Percentiles rank a stretch among this genome's conserved stretches.
phyloP scores from a whole-genome alignment of 2,113 vertebrate genomes.

The Podilymbus podiceps region DNA sequence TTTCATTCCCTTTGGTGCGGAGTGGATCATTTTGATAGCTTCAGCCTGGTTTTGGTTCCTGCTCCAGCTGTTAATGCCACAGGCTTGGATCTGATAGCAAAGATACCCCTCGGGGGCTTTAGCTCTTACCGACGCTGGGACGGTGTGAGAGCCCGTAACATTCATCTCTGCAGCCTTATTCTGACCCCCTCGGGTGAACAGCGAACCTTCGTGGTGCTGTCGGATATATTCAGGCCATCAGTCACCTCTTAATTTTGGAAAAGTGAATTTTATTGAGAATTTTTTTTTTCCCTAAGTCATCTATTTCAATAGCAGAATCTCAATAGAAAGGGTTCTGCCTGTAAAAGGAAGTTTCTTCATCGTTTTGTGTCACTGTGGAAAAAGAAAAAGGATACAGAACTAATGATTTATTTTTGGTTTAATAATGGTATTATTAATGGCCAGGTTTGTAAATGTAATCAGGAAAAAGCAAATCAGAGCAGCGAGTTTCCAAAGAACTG shows the following conservation, averaged over 20 bases:
- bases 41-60: background rate
- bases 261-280: slow-evolving; percentile 74
- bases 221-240: slow-evolving; percentile 61
- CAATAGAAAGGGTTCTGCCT: slow-evolving; percentile 71
- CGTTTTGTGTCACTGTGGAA: slow-evolving; percentile 51
- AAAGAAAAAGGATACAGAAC: background rate
- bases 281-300: slow-evolving; percentile 68
- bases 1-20: background rate
- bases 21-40: background rate
- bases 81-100: background rate
- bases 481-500: background rate
- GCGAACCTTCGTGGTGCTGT: slow-evolving; percentile 70
- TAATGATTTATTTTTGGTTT: background rate
- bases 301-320: slow-evolving; percentile 20
- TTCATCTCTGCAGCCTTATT: background rate
- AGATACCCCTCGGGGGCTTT: background rate
- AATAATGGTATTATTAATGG: background rate
- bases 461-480: background rate
- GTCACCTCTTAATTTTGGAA: slow-evolving; percentile 66
- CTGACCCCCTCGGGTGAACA: background rate
- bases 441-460: background rate
- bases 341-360: slow-evolving; percentile 1
- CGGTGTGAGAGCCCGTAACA: background rate
- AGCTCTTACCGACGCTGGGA: background rate
- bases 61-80: background rate